These are phyloP conservation scores for Nipponacmea schrenckii DNA, from an alignment of 2,888 invertebrate genomes.

Conservation along the genomic window DNA sequence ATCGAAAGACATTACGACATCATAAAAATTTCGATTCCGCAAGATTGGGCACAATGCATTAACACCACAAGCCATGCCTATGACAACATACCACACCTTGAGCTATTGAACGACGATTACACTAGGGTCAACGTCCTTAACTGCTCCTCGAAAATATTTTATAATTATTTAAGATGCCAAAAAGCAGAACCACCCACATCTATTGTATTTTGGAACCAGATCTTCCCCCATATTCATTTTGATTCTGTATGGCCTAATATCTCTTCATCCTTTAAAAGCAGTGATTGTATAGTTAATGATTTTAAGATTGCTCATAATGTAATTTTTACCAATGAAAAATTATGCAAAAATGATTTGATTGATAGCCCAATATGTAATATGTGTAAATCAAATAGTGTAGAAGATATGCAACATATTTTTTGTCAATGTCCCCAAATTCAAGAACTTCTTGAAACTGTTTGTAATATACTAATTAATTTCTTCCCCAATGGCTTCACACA, in stretches of 20 bases:
- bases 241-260: background rate
- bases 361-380: background rate
- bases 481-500: too few species aligned
- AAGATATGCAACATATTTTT: background rate
- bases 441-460: background rate
- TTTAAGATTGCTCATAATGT: slow-evolving; percentile 2
- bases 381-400: background rate
- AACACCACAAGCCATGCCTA: background rate
- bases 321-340: background rate
- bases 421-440: background rate
- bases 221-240: background rate
- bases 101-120: background rate
- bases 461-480: background rate
- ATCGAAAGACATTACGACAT: background rate
- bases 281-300: background rate
- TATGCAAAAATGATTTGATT: background rate
- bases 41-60: background rate
- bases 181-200: background rate
- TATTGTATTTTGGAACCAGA: background rate
- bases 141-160: background rate
- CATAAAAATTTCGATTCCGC: background rate
- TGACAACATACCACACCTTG: background rate
- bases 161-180: background rate
- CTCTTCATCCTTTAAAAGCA: background rate
- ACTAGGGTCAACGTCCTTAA: background rate